Evolutionary conservation across 2,113 vertebrate genomes (phyloP), one percentile per base, ranked within the genome.

Genomic region (Saccopteryx leptura): DNA sequence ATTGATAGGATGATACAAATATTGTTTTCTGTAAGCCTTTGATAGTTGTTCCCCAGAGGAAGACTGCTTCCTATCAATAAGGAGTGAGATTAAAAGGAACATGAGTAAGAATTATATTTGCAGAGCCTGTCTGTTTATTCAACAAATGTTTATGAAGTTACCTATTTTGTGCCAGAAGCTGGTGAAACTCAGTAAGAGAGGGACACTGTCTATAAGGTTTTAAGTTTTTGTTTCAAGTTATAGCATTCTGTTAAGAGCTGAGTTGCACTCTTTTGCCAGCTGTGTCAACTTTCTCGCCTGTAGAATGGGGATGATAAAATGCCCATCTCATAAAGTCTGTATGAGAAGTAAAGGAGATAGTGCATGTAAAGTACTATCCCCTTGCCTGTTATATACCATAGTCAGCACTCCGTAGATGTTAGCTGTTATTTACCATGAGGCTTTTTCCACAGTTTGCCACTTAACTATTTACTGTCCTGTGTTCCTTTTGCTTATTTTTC

Each of bases 61-160:
- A 7, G 12, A 60, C 26, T 58, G 6, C 4, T 94, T 68, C 52
- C 24, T 6, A 54, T 88, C 52, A 81, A 10, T 68, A 54, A 91
- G 48, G 89, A 80, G 72, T 85, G 18, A 12, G 28, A 65, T 79
- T 90, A 56, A 68, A 88, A 95, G 81, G 48, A 72, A 28, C 63
- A 58, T 75, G 69, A 94, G 60, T 91, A 85, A 71, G 58, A 18
- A n/a, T 89, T 74, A 83, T 72, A 91, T 94, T 88, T 93, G 46
- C 68, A 82, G 54, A 82, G 9, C 12, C 69, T 86, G 14, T 96
- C 46, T 88, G 9, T 79, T 91, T 84, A 90, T 69, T 93, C 63
- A 83, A 21, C 63, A 76, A 81, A 81, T 88, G 28, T 76, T 84
- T 90, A n/a, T 80, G 69, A 86, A 88, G 19, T 74, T 74, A 68